Base-by-base conservation (phyloP, 2,888 invertebrate species). In the Anaspis maculata region DNA sequence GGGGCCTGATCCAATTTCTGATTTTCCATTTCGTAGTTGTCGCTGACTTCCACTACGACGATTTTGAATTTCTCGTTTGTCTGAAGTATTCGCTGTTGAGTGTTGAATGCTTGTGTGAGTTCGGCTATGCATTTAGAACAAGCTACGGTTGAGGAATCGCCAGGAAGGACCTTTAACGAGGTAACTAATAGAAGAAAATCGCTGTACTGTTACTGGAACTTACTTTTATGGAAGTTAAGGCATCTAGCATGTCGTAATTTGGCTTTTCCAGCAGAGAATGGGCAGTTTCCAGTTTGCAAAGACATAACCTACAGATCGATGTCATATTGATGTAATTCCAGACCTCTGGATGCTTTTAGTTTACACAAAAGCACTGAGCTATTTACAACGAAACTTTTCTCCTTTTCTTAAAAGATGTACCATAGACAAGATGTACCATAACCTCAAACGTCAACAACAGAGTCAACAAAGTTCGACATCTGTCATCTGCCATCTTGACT, bases 181-280 rank as follows among this genome's bases (percentile, higher is more conserved):
- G n/a, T n/a, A n/a, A n/a, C n/a, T n/a, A n/a, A n/a, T n/a, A n/a
- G n/a, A n/a, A n/a, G n/a, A n/a, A n/a, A n/a, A n/a, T n/a, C n/a
- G n/a, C n/a, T n/a, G n/a, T n/a, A n/a, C n/a, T n/a, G n/a, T n/a
- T n/a, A n/a, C n/a, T n/a, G n/a, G n/a, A 5, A 16, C 11, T 27
- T 14, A 56, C 57, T 45, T 49, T 46, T 24, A 56, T 50, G 25
- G 52, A 49, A 15, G 56, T 54, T 40, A 58, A 41, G 22, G 48
- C n/a, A n/a, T n/a, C n/a, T n/a, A n/a, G n/a, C n/a, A n/a, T n/a
- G n/a, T n/a, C n/a, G n/a, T n/a, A n/a, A 48, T 42, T 31, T 51
- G 44, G 13, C 42, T 44, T 28, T 46, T 41, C 9, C 52, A 38
- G 13, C 55, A 28, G 6, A 54, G 54, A 41, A 50, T 40, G 25